Evolutionary conservation across 2,797 vertebrate species (phyloP).

Genomic region (Zenarchopterus dispar): DNA sequence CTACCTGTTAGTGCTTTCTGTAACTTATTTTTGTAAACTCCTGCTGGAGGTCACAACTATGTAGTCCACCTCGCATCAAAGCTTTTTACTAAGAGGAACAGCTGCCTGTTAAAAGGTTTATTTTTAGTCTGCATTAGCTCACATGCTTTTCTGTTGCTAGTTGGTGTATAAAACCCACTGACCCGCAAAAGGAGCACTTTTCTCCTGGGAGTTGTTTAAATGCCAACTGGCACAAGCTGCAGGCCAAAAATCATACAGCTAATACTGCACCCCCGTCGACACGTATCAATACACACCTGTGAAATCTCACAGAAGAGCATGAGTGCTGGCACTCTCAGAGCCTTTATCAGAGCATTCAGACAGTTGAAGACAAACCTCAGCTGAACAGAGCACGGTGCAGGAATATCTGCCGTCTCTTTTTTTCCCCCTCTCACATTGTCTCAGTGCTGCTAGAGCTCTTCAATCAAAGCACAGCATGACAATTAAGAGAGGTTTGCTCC

Average conservation of each 20-base stretch:
- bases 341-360: constrained; percentile 15
- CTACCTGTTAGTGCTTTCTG: constrained; percentile 15
- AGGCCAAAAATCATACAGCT: constrained; percentile 50
- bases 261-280: constrained; percentile 42
- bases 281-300: constrained; percentile 47
- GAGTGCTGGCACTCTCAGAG: constrained; percentile 16
- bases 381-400: constrained; percentile 10
- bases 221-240: constrained; percentile 57
- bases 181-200: constrained; percentile 59
- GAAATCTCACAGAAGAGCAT: constrained; percentile 21
- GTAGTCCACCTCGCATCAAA: constrained; percentile 15
- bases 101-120: constrained; percentile 45
- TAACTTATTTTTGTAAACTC: constrained; percentile 19
- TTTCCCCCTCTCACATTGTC: constrained; percentile 13
- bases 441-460: constrained; percentile 19
- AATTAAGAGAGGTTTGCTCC: constrained; percentile 12
- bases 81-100: constrained; percentile 33
- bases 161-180: constrained; percentile 50
- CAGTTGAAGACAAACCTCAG: constrained; percentile 21
- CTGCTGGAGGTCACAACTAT: constrained; percentile 11
- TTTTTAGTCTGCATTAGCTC: constrained; percentile 62
- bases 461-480: constrained; percentile 31
- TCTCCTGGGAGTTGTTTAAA: constrained; percentile 65
- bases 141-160: constrained; percentile 52
- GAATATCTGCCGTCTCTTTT: constrained; percentile 18